Evolutionary conservation across 2,113 vertebrate genomes (phyloP).

Genomic region (Orientallactaga bullata): DNA sequence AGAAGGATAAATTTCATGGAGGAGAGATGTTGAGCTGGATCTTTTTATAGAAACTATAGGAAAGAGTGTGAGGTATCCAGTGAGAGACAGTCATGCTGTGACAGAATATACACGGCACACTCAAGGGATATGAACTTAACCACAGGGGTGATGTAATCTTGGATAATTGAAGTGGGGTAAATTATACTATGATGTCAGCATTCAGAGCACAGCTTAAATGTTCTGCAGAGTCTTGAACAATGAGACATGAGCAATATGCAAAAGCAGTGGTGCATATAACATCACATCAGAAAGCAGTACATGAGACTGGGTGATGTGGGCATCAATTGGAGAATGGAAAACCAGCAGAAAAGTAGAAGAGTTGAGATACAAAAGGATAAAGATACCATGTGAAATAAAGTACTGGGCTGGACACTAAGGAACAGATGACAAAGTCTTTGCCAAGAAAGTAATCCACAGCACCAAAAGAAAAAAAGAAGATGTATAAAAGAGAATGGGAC

Average conservation of each 20-base stretch:
- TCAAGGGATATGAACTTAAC: neutral
- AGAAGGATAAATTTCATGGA: constrained; percentile 38
- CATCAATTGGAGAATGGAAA: neutral
- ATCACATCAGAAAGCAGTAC: neutral
- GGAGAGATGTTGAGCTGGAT: constrained; percentile 23
- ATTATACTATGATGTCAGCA: neutral
- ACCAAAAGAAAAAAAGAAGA: neutral
- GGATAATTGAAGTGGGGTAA: neutral
- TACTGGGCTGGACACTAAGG: neutral
- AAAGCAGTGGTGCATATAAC: neutral
- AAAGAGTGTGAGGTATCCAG: neutral
- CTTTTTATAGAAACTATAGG: neutral
- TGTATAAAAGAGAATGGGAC: neutral
- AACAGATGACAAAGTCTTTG: neutral
- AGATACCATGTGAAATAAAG: neutral
- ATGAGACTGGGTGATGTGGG: neutral
- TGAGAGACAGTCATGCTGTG: neutral
- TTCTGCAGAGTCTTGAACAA: neutral
- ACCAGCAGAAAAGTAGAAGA: neutral
- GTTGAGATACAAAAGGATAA: neutral
- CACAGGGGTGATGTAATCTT: neutral
- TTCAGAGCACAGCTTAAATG: neutral
- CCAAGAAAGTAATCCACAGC: neutral
- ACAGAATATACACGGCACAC: neutral
- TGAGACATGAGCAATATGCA: neutral